phyloP scores from a whole-genome alignment of 1,140 invertebrate genomes.

The Pristionchus pacificus region DNA sequence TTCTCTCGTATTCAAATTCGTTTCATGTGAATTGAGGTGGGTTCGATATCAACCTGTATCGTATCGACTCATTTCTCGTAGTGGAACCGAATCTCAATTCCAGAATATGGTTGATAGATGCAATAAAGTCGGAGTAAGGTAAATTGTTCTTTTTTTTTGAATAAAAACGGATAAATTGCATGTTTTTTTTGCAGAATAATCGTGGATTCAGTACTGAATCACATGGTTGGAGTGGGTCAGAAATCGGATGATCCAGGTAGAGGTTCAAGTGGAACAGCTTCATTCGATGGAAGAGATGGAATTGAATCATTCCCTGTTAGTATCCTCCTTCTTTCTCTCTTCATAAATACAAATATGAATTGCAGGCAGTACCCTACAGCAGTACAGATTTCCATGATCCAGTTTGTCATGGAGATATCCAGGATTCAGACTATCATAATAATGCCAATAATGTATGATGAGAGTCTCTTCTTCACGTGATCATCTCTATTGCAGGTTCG shows the following conservation, averaged over 20 bases:
- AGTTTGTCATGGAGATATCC: constrained; percentile 54
- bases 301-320: constrained; percentile 58
- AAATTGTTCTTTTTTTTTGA: constrained; percentile 20
- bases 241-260: no score
- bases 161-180: no score
- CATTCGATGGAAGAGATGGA: constrained; percentile 57
- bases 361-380: constrained; percentile 60
- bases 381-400: constrained; percentile 56
- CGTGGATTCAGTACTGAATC: constrained; percentile 79
- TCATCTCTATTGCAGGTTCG: constrained; percentile 68
- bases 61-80: constrained; percentile 73
- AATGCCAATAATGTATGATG: constrained; percentile 59
- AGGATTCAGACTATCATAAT: constrained; percentile 55
- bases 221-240: constrained; percentile 71
- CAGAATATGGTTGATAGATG: constrained; percentile 71
- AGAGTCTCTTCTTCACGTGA: no score
- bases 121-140: constrained; percentile 71
- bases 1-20: no score
- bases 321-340: background rate
- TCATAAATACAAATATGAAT: no score
- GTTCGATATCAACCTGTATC: constrained; percentile 85
- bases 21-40: no score
- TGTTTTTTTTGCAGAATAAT: no score
- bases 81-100: constrained; percentile 71
- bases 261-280: no score